Conservation (phyloP, 2,888 invertebrate species). For the Sepioteuthis lessoniana region DNA sequence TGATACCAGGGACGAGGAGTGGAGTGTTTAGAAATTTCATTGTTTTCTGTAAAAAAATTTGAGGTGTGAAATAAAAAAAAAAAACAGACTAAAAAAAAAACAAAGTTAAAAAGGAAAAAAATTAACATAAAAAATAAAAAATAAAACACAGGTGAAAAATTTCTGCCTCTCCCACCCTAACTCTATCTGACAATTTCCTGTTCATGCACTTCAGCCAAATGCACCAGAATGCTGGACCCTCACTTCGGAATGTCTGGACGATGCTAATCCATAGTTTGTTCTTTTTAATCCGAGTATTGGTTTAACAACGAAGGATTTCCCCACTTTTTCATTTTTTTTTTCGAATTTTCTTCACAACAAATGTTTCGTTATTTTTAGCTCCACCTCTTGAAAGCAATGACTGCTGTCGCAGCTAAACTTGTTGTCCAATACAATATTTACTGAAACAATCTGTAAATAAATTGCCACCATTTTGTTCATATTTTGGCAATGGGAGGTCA, state of each 20-base stretch:
- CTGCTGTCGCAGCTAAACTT: not conserved
- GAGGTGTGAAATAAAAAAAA: not conserved
- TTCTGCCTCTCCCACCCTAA: no score
- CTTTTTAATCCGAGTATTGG: not conserved
- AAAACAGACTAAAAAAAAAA: not conserved
- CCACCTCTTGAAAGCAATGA: not conserved
- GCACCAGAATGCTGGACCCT: not conserved
- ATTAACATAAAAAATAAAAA: not conserved
- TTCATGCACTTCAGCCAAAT: not conserved
- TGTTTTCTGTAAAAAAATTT: not conserved
- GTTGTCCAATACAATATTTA: not conserved
- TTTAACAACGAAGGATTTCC: not conserved
- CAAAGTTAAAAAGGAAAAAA: no score
- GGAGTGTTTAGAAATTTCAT: not conserved
- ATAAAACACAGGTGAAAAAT: not conserved
- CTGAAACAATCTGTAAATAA: not conserved
- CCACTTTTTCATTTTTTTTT: no score
- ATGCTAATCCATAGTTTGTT: not conserved
- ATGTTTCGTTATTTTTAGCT: not conserved
- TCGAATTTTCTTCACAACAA: not conserved
- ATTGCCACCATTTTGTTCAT: not conserved
- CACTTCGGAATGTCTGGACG: not conserved
- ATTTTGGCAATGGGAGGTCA: not conserved
- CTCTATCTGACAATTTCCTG: not conserved
- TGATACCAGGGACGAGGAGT: no score